Conservation (phyloP, 2,888 invertebrate genomes). For the Drosophila villosipedis region DNA sequence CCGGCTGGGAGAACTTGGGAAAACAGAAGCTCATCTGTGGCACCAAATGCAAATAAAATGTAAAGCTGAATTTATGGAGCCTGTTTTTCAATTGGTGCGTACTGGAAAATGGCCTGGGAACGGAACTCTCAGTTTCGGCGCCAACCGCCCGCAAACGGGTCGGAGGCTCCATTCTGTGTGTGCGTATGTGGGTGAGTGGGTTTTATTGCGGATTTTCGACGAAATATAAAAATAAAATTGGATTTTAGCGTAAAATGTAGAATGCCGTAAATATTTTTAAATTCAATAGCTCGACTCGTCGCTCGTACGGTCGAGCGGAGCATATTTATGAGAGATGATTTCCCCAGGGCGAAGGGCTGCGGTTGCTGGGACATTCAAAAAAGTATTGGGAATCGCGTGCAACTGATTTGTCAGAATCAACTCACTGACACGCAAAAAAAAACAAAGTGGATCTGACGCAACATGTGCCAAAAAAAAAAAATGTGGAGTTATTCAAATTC, state of each 20-base stretch:
- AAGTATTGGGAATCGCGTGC: slow-evolving; percentile 76
- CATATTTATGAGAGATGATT: slow-evolving; percentile 67
- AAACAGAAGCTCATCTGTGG: slow-evolving; percentile 53
- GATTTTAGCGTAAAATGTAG: slow-evolving; percentile 76
- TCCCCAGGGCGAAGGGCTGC: slow-evolving; percentile 58
- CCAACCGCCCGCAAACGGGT: slow-evolving; percentile 15
- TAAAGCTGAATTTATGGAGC: slow-evolving; percentile 72
- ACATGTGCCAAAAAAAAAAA: slow-evolving; percentile 57
- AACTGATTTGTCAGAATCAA: slow-evolving; percentile 76
- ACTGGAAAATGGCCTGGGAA: slow-evolving; percentile 14
- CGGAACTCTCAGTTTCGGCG: slow-evolving; percentile 19
- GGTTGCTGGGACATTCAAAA: slow-evolving; percentile 55
- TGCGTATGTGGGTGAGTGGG: slow-evolving; percentile 14
- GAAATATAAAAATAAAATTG: slow-evolving; percentile 79
- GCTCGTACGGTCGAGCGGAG: slow-evolving; percentile 52
- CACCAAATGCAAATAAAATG: slow-evolving; percentile 71
- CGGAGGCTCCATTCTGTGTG: slow-evolving; percentile 1
- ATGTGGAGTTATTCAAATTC: slow-evolving; percentile 54
- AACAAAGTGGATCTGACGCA: slow-evolving; percentile 41
- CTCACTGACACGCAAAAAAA: slow-evolving; percentile 55
- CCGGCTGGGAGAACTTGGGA: slow-evolving; percentile 20
- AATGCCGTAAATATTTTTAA: slow-evolving; percentile 80
- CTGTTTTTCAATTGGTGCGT: slow-evolving; percentile 60
- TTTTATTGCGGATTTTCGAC: slow-evolving; percentile 75
- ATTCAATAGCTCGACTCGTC: slow-evolving; percentile 63